phyloP scores from a whole-genome alignment of 2,113 vertebrate species.

The Ceyx melanurus region DNA sequence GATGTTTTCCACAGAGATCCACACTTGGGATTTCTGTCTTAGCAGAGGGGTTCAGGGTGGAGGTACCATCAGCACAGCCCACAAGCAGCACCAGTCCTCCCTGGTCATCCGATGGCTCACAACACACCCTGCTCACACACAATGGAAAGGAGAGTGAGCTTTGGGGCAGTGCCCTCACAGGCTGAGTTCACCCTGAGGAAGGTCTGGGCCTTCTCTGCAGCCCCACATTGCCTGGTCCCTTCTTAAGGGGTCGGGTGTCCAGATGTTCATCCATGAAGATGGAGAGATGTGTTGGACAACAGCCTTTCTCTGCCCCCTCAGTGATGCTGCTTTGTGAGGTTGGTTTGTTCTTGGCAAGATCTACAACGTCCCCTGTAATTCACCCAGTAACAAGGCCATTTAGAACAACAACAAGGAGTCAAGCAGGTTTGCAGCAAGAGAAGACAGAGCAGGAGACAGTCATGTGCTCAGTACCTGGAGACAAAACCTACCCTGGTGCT shows the following conservation, averaged over 20 bases:
- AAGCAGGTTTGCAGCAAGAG: neutral
- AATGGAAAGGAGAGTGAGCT: neutral
- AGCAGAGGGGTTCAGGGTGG: neutral
- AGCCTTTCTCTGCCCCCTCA: neutral
- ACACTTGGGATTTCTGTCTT: neutral
- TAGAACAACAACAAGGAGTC: neutral
- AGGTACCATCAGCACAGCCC: neutral
- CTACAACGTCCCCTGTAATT: neutral
- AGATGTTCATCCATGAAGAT: neutral
- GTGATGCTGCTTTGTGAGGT: neutral
- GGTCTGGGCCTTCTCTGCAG: neutral
- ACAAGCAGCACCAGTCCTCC: neutral
- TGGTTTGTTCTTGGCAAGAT: neutral
- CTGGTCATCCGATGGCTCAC: neutral
- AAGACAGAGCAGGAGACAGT: neutral
- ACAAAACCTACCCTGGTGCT: neutral
- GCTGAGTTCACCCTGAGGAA: neutral
- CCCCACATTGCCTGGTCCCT: rapidly evolving
- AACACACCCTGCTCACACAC: neutral
- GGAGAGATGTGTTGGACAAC: neutral
- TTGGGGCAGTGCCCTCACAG: neutral
- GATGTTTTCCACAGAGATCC: neutral
- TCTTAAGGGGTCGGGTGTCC: neutral
- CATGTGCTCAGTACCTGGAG: neutral
- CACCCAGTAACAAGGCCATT: neutral